These are phyloP conservation scores for Himalopsyche tibetana DNA, from an alignment of 2,888 invertebrate genomes.

Conservation along the genomic window DNA sequence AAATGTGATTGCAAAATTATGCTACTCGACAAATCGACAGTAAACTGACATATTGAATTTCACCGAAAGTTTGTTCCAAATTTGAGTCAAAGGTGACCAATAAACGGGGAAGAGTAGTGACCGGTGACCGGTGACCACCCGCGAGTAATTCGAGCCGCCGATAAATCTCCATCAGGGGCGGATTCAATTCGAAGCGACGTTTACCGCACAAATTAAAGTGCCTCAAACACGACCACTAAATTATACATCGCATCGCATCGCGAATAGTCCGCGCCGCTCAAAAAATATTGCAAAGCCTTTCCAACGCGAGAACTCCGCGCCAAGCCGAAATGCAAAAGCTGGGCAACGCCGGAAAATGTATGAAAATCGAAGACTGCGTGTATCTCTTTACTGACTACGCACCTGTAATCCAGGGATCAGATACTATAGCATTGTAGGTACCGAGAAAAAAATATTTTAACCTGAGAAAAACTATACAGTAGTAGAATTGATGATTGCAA, in stretches of 20 bases:
- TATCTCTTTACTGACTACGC: neutral
- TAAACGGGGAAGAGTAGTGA: neutral
- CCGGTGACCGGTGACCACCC: constrained; percentile 5
- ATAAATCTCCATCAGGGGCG: constrained; percentile 29
- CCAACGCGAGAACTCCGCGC: neutral
- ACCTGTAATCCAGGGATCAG: neutral
- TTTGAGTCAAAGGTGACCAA: constrained; percentile 37
- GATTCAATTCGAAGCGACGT: constrained; percentile 8
- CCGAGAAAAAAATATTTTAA: too few species aligned
- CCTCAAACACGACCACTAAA: constrained; percentile 17
- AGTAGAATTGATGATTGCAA: too few species aligned
- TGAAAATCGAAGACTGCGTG: constrained; percentile 47
- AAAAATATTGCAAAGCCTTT: constrained; percentile 2
- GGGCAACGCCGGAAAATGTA: constrained; percentile 39
- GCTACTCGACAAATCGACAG: too few species aligned
- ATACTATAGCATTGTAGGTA: neutral
- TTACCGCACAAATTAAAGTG: constrained; percentile 23
- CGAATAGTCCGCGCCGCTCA: neutral
- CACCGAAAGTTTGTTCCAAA: neutral
- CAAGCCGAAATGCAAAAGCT: neutral
- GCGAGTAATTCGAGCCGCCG: neutral
- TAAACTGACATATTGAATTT: neutral
- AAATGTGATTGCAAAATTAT: too few species aligned
- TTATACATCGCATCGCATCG: constrained; percentile 12
- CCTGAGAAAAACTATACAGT: too few species aligned